Evolutionary conservation across 2,888 invertebrate genomes (phyloP), one percentile per base, ranked within the genome.

Genomic region (Camponotus fellah): DNA sequence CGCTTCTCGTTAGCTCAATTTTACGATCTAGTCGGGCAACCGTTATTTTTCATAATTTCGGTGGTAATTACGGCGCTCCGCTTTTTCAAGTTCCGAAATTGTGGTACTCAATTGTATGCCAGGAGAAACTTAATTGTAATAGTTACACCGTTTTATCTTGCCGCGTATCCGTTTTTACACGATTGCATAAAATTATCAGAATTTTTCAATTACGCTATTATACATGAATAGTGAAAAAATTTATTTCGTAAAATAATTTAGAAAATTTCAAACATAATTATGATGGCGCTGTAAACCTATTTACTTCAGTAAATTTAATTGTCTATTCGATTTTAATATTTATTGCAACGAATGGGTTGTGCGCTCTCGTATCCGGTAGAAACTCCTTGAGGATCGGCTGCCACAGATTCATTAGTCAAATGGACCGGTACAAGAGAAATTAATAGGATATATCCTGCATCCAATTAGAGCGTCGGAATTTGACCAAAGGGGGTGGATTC

Each of bases 1-100:
- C 88, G 85, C 86, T 89, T 88, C 93, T 94, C 92, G 93, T 94
- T 93, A 93, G 93, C 89, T 89, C 89, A 91, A 92, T 94, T 93
- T 93, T 94, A 94, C 90, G 93, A 93, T 91, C 91, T 90, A 91
- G 82, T 58, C 68, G 68, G 81, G 75, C 85, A 83, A 83, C 85
- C 83, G 83, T 89, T 89, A 89, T 86, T 90, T 90, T 91, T 91
- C 86, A 79, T 89, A 90, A 90, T 90, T 90, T 84, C 43, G 76
- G n/a, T 12, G 69, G 80, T 87, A 90, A 90, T 90, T 90, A 90
- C 84, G 71, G 26, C 66, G 56, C 82, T 37, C 60, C 37, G 26
- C 75, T 62, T 79, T 85, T 72, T 83, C 83, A 66, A 71, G 72
- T 85, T 84, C 80, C 75, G 82, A 88, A 90, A 88, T 85, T 60